Percentiles rank a stretch among this genome's conserved stretches.
Conservation (phyloP, 2,888 invertebrate genomes). For the Watsonalla binaria region DNA sequence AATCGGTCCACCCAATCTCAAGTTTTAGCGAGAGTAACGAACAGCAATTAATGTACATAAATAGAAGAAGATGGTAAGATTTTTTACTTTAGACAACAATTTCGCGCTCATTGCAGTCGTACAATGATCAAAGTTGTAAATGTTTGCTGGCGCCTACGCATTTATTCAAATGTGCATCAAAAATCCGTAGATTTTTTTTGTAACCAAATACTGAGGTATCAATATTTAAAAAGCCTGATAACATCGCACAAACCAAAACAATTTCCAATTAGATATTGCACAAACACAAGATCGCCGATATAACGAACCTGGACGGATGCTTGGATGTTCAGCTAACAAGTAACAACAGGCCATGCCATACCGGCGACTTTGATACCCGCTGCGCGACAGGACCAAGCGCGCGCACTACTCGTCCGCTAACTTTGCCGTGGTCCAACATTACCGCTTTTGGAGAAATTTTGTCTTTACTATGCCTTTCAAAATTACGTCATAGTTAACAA, state of each 20-base stretch:
- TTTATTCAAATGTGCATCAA: background rate
- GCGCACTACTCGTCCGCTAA: slow-evolving; percentile 29
- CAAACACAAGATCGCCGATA: slow-evolving; percentile 12
- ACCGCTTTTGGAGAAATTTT: slow-evolving; percentile 22
- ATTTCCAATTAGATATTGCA: background rate
- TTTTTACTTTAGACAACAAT: too few species aligned
- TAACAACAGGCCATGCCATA: slow-evolving; percentile 43
- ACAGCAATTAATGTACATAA: too few species aligned
- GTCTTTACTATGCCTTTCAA: slow-evolving; percentile 4
- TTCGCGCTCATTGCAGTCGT: too few species aligned
- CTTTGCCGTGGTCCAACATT: slow-evolving; percentile 31
- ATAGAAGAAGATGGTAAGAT: too few species aligned
- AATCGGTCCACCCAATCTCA: too few species aligned
- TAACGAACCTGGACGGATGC: slow-evolving; percentile 44
- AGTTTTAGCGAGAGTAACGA: too few species aligned
- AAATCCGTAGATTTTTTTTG: background rate
- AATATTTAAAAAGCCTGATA: background rate
- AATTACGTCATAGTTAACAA: too few species aligned
- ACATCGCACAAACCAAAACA: background rate
- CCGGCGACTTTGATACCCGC: slow-evolving; percentile 63
- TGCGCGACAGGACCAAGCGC: slow-evolving; percentile 63
- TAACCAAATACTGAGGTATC: background rate
- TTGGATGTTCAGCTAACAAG: slow-evolving; percentile 42
- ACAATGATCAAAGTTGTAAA: too few species aligned
- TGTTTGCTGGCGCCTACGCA: too few species aligned